Evolutionary conservation across 2,888 invertebrate genomes (phyloP).

Genomic region (Lithophane semibrunnea): DNA sequence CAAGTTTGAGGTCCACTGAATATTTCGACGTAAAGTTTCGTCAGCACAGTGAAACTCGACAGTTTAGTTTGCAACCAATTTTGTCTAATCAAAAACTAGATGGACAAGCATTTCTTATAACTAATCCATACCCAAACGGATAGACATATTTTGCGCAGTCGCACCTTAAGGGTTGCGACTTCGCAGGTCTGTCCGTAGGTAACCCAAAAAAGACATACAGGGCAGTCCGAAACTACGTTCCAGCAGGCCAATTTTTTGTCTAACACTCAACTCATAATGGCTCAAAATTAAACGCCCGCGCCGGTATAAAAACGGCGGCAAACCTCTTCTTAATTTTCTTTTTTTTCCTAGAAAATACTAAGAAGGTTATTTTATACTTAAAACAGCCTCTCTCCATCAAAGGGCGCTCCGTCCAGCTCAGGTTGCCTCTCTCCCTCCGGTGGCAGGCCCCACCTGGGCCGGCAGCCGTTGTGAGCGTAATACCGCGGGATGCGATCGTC

Average conservation of each 20-base stretch:
- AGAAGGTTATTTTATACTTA: slow-evolving; percentile 57
- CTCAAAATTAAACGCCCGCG: no score
- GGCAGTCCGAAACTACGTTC: not conserved
- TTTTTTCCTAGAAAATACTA: not conserved
- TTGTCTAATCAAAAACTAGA: not conserved
- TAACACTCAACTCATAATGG: no score
- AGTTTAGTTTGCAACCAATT: not conserved
- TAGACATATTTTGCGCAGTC: not conserved
- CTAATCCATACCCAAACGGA: not conserved
- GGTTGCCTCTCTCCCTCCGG: slow-evolving; percentile 84
- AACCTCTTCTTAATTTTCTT: not conserved
- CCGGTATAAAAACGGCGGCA: not conserved
- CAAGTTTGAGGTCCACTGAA: not conserved
- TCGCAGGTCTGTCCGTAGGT: no score
- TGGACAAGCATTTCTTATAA: not conserved
- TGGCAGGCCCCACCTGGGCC: slow-evolving; percentile 83
- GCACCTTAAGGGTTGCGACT: not conserved
- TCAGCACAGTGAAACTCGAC: no score
- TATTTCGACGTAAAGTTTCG: not conserved
- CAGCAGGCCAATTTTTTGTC: not conserved
- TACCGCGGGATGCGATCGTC: slow-evolving; percentile 82
- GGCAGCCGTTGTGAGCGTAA: slow-evolving; percentile 81
- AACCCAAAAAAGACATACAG: not conserved
- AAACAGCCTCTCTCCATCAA: slow-evolving; percentile 82
- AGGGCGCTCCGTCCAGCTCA: slow-evolving; percentile 82